Evolutionary conservation across 2,888 invertebrate species (phyloP).

Genomic region (Dasypolia templi): DNA sequence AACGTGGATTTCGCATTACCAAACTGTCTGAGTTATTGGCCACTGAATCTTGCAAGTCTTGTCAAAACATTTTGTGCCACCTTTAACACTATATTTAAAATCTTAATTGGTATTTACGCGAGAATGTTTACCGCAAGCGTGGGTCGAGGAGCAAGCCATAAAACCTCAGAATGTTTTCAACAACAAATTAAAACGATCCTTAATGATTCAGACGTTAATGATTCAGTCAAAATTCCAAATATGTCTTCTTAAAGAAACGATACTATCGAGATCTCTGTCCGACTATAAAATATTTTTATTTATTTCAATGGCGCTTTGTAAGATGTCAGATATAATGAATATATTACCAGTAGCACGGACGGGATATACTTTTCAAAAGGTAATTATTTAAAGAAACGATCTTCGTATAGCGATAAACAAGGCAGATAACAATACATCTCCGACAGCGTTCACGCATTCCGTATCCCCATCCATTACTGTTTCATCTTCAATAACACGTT

Average conservation of each 20-base stretch:
- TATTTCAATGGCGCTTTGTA: slow-evolving; percentile 87
- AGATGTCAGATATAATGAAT: slow-evolving; percentile 89
- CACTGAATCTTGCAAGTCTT: slow-evolving; percentile 68
- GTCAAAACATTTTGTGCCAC: slow-evolving; percentile 74
- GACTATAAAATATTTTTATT: slow-evolving; percentile 86
- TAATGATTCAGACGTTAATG: slow-evolving; percentile 78
- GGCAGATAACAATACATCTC: slow-evolving; percentile 89
- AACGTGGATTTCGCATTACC: slow-evolving; percentile 79
- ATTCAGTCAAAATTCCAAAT: slow-evolving; percentile 75
- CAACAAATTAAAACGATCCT: slow-evolving; percentile 79
- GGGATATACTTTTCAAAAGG: slow-evolving; percentile 87
- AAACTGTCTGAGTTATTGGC: slow-evolving; percentile 66
- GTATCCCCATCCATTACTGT: slow-evolving; percentile 90
- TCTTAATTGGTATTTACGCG: slow-evolving; percentile 73
- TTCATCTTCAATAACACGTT: slow-evolving; percentile 90
- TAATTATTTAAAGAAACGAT: slow-evolving; percentile 89
- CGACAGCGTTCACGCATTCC: slow-evolving; percentile 90
- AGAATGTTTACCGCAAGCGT: slow-evolving; percentile 71
- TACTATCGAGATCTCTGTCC: slow-evolving; percentile 77
- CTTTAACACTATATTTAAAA: slow-evolving; percentile 76
- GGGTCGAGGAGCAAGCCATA: slow-evolving; percentile 69
- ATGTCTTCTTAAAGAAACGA: slow-evolving; percentile 78
- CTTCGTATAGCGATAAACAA: slow-evolving; percentile 89
- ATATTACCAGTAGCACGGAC: slow-evolving; percentile 88
- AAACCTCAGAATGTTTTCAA: slow-evolving; percentile 73